phyloP scores from a whole-genome alignment of 2,888 invertebrate species.

The Smittia aterrima region DNA sequence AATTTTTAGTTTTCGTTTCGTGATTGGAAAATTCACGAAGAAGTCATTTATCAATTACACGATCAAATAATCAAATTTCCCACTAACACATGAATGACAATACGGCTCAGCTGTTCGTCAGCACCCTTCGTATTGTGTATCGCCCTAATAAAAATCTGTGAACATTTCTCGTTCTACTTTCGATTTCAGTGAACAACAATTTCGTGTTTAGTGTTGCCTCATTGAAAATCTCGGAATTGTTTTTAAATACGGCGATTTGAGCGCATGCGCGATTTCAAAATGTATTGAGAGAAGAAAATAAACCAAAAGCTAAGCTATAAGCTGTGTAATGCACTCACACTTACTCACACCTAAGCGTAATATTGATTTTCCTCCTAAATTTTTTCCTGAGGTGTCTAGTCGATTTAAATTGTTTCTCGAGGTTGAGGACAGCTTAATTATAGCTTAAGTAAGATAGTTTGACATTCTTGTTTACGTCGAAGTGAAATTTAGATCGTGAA shows the following conservation, averaged over 20 bases:
- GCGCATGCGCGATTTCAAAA: constrained; percentile 15
- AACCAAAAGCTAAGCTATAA: constrained; percentile 4
- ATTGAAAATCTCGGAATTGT: background rate
- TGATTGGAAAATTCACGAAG: no score
- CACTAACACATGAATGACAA: no score
- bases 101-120: no score
- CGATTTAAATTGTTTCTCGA: background rate
- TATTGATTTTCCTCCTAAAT: constrained; percentile 15
- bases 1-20: no score
- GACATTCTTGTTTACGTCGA: background rate
- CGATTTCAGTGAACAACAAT: no score
- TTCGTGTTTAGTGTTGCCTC: background rate
- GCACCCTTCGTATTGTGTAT: no score
- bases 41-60: no score
- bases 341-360: background rate
- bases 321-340: background rate
- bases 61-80: no score
- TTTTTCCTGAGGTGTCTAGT: background rate
- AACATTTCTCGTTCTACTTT: no score
- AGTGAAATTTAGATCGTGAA: background rate
- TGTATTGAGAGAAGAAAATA: constrained; percentile 12
- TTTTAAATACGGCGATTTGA: background rate
- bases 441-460: background rate
- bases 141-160: no score
- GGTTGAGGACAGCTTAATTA: background rate